Conservation (phyloP, 2,797 vertebrate species). For the Arremon brunneinucha region DNA sequence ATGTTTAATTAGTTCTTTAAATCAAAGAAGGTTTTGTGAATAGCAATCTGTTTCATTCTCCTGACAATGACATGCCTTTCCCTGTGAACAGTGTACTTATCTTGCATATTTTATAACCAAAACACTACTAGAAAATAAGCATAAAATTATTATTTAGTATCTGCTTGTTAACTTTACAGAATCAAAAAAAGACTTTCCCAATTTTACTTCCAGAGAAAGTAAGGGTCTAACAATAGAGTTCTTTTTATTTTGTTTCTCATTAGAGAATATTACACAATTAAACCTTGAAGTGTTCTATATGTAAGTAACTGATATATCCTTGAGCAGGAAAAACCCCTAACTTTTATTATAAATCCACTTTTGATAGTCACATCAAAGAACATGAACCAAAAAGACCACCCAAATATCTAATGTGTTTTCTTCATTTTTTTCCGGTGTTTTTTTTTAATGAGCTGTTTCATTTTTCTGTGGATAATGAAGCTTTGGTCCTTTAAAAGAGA, state of each 20-base stretch:
- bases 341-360: not conserved
- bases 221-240: not conserved
- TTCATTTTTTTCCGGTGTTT: not conserved
- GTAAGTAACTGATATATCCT: not conserved
- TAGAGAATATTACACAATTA: not conserved
- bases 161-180: conserved; percentile 21
- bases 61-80: not conserved
- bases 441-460: not conserved
- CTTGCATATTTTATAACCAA: not conserved
- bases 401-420: not conserved
- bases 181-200: not conserved
- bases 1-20: not conserved
- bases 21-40: not conserved
- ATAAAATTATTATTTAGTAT: conserved; percentile 20
- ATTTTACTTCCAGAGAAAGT: not conserved
- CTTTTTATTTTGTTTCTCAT: conserved; percentile 46
- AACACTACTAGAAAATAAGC: not conserved
- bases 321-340: not conserved
- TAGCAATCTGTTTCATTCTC: not conserved
- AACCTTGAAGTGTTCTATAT: not conserved
- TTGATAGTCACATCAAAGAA: not conserved
- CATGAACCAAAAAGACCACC: not conserved
- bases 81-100: not conserved
- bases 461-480: not conserved
- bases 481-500: not conserved